phyloP scores from a whole-genome alignment of 2,113 vertebrate genomes.

The Rhinopomastus cyanomelas region DNA sequence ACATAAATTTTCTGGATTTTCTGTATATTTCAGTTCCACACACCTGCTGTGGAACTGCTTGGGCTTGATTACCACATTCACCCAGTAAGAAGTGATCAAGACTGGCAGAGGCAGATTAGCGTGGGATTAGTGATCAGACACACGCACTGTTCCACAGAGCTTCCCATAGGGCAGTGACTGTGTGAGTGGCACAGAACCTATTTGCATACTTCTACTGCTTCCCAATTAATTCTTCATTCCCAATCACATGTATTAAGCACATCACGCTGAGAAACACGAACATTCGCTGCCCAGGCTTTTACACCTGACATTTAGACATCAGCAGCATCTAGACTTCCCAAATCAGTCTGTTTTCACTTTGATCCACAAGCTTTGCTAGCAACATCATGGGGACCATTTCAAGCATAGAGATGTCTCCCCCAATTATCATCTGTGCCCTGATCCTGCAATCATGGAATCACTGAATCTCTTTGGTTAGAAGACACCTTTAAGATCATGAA shows the following conservation, averaged over 20 bases:
- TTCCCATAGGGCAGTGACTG: not conserved
- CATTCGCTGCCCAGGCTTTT: not conserved
- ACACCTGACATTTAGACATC: not conserved
- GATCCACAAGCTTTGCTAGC: not conserved
- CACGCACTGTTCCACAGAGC: fast-evolving
- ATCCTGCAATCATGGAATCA: not conserved
- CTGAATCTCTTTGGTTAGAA: no score
- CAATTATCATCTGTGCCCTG: not conserved
- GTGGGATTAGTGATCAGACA: not conserved
- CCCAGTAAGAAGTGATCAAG: not conserved
- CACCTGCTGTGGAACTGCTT: not conserved
- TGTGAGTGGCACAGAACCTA: not conserved
- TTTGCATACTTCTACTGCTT: not conserved
- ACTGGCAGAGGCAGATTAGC: not conserved
- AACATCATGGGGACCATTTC: not conserved
- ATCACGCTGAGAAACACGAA: not conserved
- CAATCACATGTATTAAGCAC: not conserved
- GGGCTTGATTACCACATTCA: no score
- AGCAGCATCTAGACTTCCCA: not conserved
- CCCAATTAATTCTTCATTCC: not conserved
- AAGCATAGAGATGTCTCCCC: not conserved
- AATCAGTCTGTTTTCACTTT: not conserved
- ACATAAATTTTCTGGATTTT: not conserved
- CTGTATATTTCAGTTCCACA: not conserved
- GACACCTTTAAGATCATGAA: no score